A percentile compares a stretch with the other conserved stretches of the same genome.
Conservation (phyloP, 2,888 invertebrate genomes). For the Steinernema hermaphroditum region DNA sequence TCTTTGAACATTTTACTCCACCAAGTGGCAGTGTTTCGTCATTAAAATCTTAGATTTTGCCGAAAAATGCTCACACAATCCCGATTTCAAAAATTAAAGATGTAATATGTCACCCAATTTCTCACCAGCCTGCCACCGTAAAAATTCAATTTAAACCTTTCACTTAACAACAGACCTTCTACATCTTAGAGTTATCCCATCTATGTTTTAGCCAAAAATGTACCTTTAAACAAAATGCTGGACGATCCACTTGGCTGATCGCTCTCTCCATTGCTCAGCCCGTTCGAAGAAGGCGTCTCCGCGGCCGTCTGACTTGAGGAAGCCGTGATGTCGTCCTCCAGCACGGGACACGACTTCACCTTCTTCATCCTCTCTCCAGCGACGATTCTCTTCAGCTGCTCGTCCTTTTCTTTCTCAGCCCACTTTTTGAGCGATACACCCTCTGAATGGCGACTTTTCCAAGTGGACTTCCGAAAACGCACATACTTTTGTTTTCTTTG, state of each 20-base stretch:
- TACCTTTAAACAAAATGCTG: not conserved
- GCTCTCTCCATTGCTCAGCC: not conserved
- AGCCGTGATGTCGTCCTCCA: not conserved
- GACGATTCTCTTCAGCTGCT: constrained; percentile 14
- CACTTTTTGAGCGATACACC: constrained; percentile 1
- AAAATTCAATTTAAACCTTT: no score
- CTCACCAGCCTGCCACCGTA: no score
- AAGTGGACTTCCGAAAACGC: no score
- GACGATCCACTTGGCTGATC: constrained; percentile 5
- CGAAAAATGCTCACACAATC: no score
- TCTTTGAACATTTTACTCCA: no score
- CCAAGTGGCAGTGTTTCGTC: no score
- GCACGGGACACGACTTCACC: constrained; percentile 22
- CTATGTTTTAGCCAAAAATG: not conserved
- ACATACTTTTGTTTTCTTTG: constrained; percentile 4
- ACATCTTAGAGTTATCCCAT: no score
- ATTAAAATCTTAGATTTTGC: no score
- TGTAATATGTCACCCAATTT: no score
- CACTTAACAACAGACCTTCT: no score
- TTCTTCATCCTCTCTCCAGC: constrained; percentile 24
- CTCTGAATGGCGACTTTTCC: not conserved
- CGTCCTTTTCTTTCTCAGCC: constrained; percentile 16
- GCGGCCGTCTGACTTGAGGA: constrained; percentile 1
- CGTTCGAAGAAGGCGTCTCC: not conserved
- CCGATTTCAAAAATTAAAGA: no score